Evolutionary conservation across 2,888 invertebrate genomes (phyloP), one percentile per base, ranked within the genome.

Genomic region (Escarpia spicata): DNA sequence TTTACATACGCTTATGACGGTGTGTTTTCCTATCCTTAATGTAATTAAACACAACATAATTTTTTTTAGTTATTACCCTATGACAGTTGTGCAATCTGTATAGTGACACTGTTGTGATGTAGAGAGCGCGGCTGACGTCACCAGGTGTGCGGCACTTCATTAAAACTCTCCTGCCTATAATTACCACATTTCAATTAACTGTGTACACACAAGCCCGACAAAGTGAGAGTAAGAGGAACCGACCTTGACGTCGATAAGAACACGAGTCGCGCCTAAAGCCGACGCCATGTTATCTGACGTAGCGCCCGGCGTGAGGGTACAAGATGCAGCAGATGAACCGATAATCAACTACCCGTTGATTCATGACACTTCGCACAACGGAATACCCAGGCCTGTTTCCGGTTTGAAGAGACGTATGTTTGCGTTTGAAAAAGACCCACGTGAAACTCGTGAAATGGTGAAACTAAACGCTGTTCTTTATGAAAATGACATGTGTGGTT

Each of bases 321-420:
- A 75, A 75, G 75, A 75, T 75, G 75, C 75, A 75, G 75, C n/a
- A 4, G 75, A 75, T 75, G n/a, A 75, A 75, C 26, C 75, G 75
- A 75, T 75, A 75, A 75, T 26, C 75, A 75, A 26, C 75, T 75
- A 75, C 75, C 75, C 75, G 75, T 75, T 75, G 75, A 75, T 75
- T 26, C 75, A 26, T 75, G 75, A 75, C 75, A 75, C 75, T 75
- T 75, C 75, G 6, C 75, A 75, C 75, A 26, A 26, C 19, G n/a
- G 75, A 19, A 75, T 26, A 19, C 15, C 19, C 19, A 60, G 19
- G 60, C 19, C 75, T 52, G 3, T 75, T 75, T 75, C n/a, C 75
- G 75, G 75, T 75, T 75, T 15, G 19, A 6, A 75, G 19, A 26
- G 19, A 3, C 19, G 19, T 75, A 6, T n/a, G 75, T 26, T 75